phyloP scores from a whole-genome alignment of 2,888 invertebrate genomes.

The Pinctada fucata region DNA sequence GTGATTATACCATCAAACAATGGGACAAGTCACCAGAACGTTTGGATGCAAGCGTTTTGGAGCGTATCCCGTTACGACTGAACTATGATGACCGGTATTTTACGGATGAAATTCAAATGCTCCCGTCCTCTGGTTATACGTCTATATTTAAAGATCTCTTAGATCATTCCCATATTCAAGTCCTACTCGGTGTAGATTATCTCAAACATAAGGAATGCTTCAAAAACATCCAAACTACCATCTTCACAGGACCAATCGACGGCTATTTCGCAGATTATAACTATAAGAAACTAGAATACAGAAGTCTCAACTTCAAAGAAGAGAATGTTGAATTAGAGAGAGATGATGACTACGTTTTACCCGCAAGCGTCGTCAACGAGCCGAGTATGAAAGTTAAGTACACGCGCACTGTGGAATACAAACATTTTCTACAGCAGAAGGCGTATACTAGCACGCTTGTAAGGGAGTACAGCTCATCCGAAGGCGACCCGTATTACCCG shows the following conservation, averaged over 20 bases:
- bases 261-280: slow-evolving; percentile 11
- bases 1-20: slow-evolving; percentile 26
- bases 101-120: slow-evolving; percentile 14
- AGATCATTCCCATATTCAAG: slow-evolving; percentile 6
- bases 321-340: not conserved
- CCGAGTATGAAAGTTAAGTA: not conserved
- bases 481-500: slow-evolving; percentile 30
- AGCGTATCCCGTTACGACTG: slow-evolving; percentile 20
- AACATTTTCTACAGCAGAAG: slow-evolving; percentile 18
- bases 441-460: slow-evolving; percentile 7
- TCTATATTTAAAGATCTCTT: slow-evolving; percentile 20
- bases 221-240: not conserved
- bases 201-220: slow-evolving; percentile 7
- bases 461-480: not conserved
- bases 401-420: slow-evolving; percentile 26
- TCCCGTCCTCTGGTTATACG: slow-evolving; percentile 19
- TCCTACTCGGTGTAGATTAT: slow-evolving; percentile 5
- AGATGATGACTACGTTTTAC: not conserved
- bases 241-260: slow-evolving; percentile 26
- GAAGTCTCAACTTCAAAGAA: slow-evolving; percentile 9
- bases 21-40: slow-evolving; percentile 25
- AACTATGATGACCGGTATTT: slow-evolving; percentile 28
- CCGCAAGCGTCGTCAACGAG: slow-evolving; percentile 18
- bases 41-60: slow-evolving; percentile 22
- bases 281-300: slow-evolving; percentile 13